A percentile compares a stretch with the other conserved stretches of the same genome.
Conservation (phyloP, 2,113 vertebrate genomes). For the Lichenostomus cassidix region DNA sequence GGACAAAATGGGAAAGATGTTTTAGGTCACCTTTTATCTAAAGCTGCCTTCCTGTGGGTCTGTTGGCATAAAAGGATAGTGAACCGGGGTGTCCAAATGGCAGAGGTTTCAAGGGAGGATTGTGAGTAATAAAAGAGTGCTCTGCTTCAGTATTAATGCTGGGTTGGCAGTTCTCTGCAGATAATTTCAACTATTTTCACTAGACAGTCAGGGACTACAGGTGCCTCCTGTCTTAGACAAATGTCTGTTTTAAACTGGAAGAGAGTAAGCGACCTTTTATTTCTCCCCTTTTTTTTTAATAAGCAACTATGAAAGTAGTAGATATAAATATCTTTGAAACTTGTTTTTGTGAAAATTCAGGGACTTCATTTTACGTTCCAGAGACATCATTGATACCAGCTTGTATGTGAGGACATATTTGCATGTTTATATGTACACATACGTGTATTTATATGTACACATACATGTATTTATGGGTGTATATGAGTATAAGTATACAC, state of each 20-base stretch:
- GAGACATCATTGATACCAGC: neutral
- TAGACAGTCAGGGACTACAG: neutral
- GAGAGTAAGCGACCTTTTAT: neutral
- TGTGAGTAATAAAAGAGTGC: neutral
- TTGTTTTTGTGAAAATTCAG: neutral
- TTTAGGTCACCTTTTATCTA: neutral
- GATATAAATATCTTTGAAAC: neutral
- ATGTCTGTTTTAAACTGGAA: neutral
- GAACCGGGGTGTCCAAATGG: fast-evolving
- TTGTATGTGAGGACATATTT: neutral
- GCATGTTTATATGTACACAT: neutral
- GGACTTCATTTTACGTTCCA: neutral
- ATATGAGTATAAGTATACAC: neutral
- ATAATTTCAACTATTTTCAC: neutral
- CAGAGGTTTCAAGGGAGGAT: neutral
- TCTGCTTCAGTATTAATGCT: neutral
- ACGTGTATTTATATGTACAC: neutral
- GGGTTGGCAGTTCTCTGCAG: neutral
- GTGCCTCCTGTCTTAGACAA: neutral
- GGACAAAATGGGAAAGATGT: neutral
- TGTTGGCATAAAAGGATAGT: neutral
- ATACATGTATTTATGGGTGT: neutral
- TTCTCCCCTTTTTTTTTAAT: neutral
- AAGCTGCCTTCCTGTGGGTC: neutral
- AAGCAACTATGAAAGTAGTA: neutral